phyloP scores from a whole-genome alignment of 2,888 invertebrate species.

The Agrotis exclamationis region DNA sequence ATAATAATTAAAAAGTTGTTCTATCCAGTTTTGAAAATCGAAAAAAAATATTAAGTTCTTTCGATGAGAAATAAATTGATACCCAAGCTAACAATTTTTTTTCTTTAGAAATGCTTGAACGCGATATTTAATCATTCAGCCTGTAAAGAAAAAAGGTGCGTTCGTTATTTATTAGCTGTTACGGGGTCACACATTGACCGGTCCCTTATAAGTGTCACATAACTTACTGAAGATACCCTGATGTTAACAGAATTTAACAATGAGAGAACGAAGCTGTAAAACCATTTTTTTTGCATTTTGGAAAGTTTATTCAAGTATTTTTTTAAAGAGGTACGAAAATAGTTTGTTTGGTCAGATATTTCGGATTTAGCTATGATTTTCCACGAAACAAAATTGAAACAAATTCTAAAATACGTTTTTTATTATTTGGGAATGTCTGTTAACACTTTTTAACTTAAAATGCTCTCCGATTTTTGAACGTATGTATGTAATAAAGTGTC shows the following conservation, averaged over 20 bases:
- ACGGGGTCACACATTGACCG: slow-evolving; percentile 36
- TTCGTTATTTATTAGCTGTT: slow-evolving; percentile 38
- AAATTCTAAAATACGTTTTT: slow-evolving; percentile 2
- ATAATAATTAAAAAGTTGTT: no score
- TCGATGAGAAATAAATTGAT: no score
- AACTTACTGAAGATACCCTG: slow-evolving; percentile 37
- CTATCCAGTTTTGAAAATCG: no score
- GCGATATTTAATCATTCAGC: slow-evolving; percentile 14
- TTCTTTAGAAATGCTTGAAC: background rate
- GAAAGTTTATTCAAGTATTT: slow-evolving; percentile 9
- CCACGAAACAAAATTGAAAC: background rate
- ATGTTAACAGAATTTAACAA: slow-evolving; percentile 4
- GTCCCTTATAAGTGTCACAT: slow-evolving; percentile 52
- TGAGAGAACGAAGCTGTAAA: background rate
- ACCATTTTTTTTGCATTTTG: no score
- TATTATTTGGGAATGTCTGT: background rate
- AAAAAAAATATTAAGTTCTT: no score
- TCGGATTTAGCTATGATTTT: background rate
- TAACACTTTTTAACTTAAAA: background rate
- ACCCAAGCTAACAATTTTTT: background rate
- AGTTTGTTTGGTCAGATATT: background rate
- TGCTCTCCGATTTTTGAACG: background rate
- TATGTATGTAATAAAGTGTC: background rate
- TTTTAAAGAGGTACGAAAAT: background rate
- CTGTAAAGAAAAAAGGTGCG: slow-evolving; percentile 25